A percentile compares a stretch with the other conserved stretches of the same genome.
phyloP scores from a whole-genome alignment of 2,113 vertebrate genomes.

The Syngnathus scovelli region DNA sequence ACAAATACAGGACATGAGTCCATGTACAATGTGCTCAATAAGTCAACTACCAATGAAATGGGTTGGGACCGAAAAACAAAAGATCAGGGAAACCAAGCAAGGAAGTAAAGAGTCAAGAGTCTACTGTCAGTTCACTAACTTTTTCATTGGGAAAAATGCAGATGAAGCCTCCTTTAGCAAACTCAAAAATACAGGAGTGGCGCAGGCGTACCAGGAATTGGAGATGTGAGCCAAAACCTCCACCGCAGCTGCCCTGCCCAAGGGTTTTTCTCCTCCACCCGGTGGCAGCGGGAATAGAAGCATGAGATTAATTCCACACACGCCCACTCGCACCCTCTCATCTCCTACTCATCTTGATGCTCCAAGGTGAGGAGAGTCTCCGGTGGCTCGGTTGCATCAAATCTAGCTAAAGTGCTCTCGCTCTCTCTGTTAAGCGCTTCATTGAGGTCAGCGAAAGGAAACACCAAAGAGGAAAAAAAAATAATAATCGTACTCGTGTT shows the following conservation, averaged over 20 bases:
- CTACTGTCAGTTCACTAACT: no score
- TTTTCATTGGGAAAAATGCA: no score
- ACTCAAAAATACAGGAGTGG: conserved; percentile 18
- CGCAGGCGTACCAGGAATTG: conserved; percentile 1
- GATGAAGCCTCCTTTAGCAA: no score
- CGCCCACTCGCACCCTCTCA: conserved; percentile 10
- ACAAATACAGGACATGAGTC: background rate
- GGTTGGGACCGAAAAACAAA: no score
- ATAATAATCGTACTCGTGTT: background rate
- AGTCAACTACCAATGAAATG: no score
- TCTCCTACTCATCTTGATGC: background rate
- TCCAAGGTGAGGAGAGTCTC: conserved; percentile 16
- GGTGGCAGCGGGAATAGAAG: conserved; percentile 42
- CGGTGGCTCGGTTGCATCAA: conserved; percentile 19
- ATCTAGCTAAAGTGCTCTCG: conserved; percentile 52
- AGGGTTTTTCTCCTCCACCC: conserved; percentile 33
- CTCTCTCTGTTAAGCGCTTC: conserved; percentile 29
- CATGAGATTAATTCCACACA: conserved; percentile 24
- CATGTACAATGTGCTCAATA: background rate
- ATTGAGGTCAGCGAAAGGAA: conserved; percentile 29
- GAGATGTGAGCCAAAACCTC: conserved; percentile 26
- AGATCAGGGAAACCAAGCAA: conserved; percentile 1
- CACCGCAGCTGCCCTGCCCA: conserved; percentile 47
- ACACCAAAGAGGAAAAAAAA: conserved; percentile 1
- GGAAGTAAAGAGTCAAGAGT: background rate